Conservation (phyloP, 2,888 invertebrate genomes). For the Eulithis testata region DNA sequence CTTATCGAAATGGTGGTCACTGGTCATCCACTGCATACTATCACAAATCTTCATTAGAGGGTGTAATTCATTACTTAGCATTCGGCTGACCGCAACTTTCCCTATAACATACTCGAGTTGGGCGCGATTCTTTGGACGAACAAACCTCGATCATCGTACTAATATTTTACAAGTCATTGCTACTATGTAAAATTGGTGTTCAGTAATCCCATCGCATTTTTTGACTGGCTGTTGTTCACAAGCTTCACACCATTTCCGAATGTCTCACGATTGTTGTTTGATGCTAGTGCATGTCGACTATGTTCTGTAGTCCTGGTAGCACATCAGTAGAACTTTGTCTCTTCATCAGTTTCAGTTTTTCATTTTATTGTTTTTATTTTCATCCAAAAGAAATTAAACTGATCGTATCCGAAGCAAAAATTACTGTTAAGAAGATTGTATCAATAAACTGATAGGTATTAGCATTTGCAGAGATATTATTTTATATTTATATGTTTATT, state of each 20-base stretch:
- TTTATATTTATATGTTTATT: constrained; percentile 14
- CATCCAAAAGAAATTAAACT: constrained; percentile 1
- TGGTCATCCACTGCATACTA: constrained; percentile 49
- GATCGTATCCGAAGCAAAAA: constrained; percentile 18
- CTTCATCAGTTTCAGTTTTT: constrained; percentile 13
- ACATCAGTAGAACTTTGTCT: constrained; percentile 23
- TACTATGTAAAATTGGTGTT: constrained; percentile 76
- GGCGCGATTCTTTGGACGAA: constrained; percentile 41
- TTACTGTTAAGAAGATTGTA: constrained; percentile 33
- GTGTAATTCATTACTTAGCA: constrained; percentile 59
- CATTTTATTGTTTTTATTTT: constrained; percentile 5
- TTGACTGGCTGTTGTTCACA: constrained; percentile 63
- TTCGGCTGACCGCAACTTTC: constrained; percentile 47
- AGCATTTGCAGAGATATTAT: constrained; percentile 14
- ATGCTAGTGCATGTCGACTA: constrained; percentile 54
- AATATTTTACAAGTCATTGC: constrained; percentile 62
- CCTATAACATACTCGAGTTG: constrained; percentile 49
- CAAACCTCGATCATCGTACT: constrained; percentile 17
- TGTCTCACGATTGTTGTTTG: constrained; percentile 52
- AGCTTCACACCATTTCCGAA: constrained; percentile 76
- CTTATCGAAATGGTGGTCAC: constrained; percentile 71
- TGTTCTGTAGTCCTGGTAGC: constrained; percentile 37
- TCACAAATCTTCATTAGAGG: constrained; percentile 51
- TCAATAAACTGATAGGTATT: constrained; percentile 18
- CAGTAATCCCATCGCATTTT: constrained; percentile 66